phyloP scores from a whole-genome alignment of 2,113 vertebrate species.

The Pontoporia blainvillei region DNA sequence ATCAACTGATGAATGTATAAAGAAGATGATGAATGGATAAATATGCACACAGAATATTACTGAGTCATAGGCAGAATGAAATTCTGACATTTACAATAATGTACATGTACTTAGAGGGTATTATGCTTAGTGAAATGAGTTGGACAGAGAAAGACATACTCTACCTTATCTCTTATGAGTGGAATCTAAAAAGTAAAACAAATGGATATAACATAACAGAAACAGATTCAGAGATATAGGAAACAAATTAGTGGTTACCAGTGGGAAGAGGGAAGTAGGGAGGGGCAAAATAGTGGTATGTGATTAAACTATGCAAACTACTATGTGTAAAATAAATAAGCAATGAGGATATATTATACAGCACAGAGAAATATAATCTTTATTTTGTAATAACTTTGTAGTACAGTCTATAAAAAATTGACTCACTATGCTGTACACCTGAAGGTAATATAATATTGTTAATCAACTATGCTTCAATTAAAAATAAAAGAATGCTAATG shows the following conservation, averaged over 20 bases:
- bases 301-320: not conserved
- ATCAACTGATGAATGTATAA: not conserved
- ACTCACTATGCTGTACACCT: not conserved
- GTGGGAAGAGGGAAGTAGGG: not conserved
- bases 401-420: not conserved
- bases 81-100: not conserved
- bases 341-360: not conserved
- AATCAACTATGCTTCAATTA: not conserved
- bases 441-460: not conserved
- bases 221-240: not conserved
- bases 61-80: not conserved
- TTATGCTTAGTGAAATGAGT: not conserved
- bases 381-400: not conserved
- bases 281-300: not conserved
- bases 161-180: not conserved
- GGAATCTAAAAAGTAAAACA: not conserved
- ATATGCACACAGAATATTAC: not conserved
- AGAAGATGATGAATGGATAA: not conserved
- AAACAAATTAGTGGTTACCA: not conserved
- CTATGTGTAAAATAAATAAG: not conserved
- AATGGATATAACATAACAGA: not conserved
- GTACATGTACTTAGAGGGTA: not conserved
- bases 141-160: not conserved
- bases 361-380: not conserved
- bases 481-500: not conserved